Evolutionary conservation across 2,797 vertebrate species (phyloP).

Genomic region (Epinephelus awoara): DNA sequence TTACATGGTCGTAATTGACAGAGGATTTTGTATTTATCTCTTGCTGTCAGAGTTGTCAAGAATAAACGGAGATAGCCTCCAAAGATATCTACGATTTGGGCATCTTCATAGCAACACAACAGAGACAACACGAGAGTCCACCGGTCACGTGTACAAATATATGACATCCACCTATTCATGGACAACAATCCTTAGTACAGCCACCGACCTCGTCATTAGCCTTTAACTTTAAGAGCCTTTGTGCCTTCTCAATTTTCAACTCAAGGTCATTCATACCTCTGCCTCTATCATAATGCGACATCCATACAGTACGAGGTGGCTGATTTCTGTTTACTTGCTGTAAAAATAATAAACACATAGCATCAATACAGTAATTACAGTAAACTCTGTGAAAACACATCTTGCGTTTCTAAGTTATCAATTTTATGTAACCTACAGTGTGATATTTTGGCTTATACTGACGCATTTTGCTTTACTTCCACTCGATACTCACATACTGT

Average conservation of each 20-base stretch:
- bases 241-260: not conserved
- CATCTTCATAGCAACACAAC: no score
- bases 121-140: no score
- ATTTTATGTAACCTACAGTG: not conserved
- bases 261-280: not conserved
- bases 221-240: not conserved
- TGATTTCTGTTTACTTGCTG: not conserved
- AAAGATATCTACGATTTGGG: no score
- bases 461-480: no score
- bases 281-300: not conserved
- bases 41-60: no score
- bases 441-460: not conserved
- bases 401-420: not conserved
- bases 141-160: not conserved
- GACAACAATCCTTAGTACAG: not conserved
- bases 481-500: no score
- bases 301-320: not conserved
- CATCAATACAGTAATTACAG: not conserved
- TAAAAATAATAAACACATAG: not conserved
- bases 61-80: no score
- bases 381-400: not conserved
- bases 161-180: not conserved
- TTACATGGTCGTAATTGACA: no score
- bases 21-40: no score
- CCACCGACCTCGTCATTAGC: not conserved